Conservation (phyloP, 2,797 vertebrate genomes). For the Pseudochaenichthys georgianus region DNA sequence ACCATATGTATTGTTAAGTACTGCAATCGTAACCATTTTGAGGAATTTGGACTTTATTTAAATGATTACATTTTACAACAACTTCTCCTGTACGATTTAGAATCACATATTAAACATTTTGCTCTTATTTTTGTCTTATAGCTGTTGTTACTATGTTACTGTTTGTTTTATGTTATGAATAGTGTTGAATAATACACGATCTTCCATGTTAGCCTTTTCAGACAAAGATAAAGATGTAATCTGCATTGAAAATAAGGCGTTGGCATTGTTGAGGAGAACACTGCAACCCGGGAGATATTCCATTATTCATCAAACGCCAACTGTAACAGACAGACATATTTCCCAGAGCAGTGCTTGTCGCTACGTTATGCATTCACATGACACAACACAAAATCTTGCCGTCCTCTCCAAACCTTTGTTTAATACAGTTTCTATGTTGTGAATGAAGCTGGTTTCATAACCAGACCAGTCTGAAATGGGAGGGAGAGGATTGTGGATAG, state of each 20-base stretch:
- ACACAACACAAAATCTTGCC: conserved; percentile 45
- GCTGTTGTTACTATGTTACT: no score
- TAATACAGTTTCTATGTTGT: conserved; percentile 40
- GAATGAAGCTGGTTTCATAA: conserved; percentile 42
- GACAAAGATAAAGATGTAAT: background rate
- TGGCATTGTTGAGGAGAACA: conserved; percentile 30
- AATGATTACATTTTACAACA: no score
- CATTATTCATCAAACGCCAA: conserved; percentile 67
- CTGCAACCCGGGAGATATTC: conserved; percentile 39
- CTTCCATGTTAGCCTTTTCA: conserved; percentile 15
- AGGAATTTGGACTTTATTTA: no score
- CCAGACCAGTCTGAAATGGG: background rate
- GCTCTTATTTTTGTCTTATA: no score
- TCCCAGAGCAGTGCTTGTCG: conserved; percentile 33
- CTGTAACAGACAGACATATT: conserved; percentile 52
- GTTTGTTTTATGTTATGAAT: no score
- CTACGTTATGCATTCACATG: conserved; percentile 65
- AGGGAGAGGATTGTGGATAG: conserved; percentile 4
- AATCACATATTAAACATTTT: no score
- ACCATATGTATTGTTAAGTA: no score
- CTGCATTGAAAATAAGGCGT: conserved; percentile 27
- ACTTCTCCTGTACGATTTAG: no score
- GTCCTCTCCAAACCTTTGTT: conserved; percentile 33
- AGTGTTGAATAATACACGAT: background rate
- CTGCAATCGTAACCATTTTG: no score